Base-by-base conservation (phyloP, 1,140 invertebrate species). In the Rhagoletis pomonella region DNA sequence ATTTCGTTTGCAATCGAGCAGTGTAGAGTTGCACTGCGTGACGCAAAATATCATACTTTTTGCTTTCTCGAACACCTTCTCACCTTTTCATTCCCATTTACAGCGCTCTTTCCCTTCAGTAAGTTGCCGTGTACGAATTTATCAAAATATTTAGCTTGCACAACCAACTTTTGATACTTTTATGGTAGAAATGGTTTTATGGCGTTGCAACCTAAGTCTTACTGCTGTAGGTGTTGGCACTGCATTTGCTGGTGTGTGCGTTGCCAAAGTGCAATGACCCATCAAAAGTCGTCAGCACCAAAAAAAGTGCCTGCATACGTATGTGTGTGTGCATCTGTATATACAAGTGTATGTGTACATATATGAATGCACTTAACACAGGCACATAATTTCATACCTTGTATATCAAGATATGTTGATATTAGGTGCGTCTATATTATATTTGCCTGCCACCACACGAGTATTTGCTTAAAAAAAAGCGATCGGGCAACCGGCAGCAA, bases 221-320 rank as follows among this genome's bases (percentile, higher is more conserved):
- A 29, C 19, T 3, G 47, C 12, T 73, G 69, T 44, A 50, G 42
- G 73, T 81, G 73, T 55, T 81, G 73, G 73, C 19, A 42, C 42
- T 81, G 73, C 47, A 81, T 81, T 55, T 6, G 73, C 3, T 19
- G 73, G 9, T 77, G 47, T 81, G n/a, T 55, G 73, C 55, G 73
- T 55, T 81, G 73, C 73, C 42, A 81, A 81, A 55, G 73, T 81
- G 73, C 73, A 81, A 81, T 81, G 73, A 81, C 73, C 73, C 73
- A 81, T 55, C 73, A 55, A 81, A 81, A 73, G 44, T 55, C 73
- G 73, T 47, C 55, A 55, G 47, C 73, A 81, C 73, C 44, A 81
- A 81, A 73, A n/a, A n/a, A 19, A 19, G 7, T 81, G 50, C 73
- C n/a, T 3, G 0, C 47, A 77, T 7, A 77, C 42, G 73, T 55